phyloP scores from a whole-genome alignment of 2,888 invertebrate species.

The Drosophila koepferae region DNA sequence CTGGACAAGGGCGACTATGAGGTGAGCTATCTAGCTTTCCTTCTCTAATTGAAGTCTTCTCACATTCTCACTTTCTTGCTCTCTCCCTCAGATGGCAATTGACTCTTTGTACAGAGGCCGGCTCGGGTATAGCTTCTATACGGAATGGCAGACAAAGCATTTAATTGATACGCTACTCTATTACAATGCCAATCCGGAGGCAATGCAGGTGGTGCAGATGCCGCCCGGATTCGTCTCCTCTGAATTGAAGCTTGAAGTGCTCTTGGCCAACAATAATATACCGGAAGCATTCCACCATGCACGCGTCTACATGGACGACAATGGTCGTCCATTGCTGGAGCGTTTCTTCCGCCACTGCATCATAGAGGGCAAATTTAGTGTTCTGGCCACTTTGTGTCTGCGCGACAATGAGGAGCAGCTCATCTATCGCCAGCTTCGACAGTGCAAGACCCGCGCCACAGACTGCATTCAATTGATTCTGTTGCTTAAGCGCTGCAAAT shows the following conservation, averaged over 20 bases:
- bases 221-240: conserved; percentile 75
- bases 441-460: conserved; percentile 68
- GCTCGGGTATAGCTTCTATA: conserved; percentile 50
- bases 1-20: conserved; percentile 94
- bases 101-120: conserved; percentile 18
- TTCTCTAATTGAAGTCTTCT: not conserved
- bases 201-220: conserved; percentile 76
- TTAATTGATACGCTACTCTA: conserved; percentile 78
- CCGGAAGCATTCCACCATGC: conserved; percentile 84
- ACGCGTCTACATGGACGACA: conserved; percentile 74
- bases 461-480: conserved; percentile 83
- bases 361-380: conserved; percentile 70
- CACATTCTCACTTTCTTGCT: not conserved
- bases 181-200: conserved; percentile 70
- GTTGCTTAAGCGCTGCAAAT: conserved; percentile 83
- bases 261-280: conserved; percentile 82
- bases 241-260: conserved; percentile 75
- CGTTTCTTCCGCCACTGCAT: conserved; percentile 82
- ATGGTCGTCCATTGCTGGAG: conserved; percentile 75
- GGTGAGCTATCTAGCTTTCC: conserved; percentile 85
- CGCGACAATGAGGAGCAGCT: conserved; percentile 81
- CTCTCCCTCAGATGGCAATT: conserved; percentile 20
- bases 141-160: conserved; percentile 83
- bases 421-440: conserved; percentile 77
- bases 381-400: conserved; percentile 81